Conservation (phyloP, 2,113 vertebrate genomes). For the Sturnira hondurensis region DNA sequence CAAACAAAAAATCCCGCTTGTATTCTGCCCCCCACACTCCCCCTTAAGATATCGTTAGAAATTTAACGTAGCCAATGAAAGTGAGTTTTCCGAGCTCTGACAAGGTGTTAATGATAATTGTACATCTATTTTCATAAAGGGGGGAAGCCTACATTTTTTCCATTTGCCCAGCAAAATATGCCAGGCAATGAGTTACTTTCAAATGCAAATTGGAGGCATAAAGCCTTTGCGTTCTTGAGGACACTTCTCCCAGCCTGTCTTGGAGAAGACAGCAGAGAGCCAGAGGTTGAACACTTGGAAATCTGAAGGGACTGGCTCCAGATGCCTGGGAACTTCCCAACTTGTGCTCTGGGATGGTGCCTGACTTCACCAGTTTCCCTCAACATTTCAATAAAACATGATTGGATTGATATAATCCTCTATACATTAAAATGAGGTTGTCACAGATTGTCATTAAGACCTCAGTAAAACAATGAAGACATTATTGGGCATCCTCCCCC, state of each 20-base stretch:
- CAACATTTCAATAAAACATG: constrained; percentile 79
- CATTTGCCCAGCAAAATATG: not conserved
- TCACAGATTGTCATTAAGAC: constrained; percentile 88
- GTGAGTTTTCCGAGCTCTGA: not conserved
- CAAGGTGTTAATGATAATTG: not conserved
- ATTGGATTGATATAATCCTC: constrained; percentile 81
- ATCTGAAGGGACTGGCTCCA: not conserved
- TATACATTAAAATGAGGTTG: constrained; percentile 84
- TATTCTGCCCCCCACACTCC: not conserved
- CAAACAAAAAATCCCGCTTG: not conserved
- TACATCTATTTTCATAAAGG: not conserved
- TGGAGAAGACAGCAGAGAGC: not conserved
- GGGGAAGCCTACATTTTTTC: not conserved
- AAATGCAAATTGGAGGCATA: not conserved
- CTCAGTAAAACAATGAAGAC: constrained; percentile 94
- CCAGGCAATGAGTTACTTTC: constrained; percentile 33
- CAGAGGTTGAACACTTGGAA: not conserved
- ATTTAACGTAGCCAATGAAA: not conserved
- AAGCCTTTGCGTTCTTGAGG: not conserved
- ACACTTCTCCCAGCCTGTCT: not conserved
- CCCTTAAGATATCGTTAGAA: not conserved
- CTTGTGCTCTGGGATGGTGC: not conserved
- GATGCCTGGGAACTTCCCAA: not conserved
- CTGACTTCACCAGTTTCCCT: not conserved
- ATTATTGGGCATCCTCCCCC: constrained; percentile 78